phyloP scores from a whole-genome alignment of 2,888 invertebrate species.

The Apotomis capreana region DNA sequence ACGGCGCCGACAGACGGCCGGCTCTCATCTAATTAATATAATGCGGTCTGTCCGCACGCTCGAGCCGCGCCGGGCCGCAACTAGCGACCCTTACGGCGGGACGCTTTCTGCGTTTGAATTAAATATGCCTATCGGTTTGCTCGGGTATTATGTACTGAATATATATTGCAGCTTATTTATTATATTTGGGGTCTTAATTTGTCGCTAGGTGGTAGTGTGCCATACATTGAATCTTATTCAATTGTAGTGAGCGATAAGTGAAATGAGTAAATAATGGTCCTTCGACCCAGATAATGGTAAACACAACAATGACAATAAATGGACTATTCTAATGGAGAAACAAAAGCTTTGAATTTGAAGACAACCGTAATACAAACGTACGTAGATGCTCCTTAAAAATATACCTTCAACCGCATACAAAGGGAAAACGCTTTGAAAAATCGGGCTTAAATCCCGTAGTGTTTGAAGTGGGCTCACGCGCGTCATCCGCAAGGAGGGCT shows the following conservation, averaged over 20 bases:
- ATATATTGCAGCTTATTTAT: neutral
- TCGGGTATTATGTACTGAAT: slow-evolving; percentile 13
- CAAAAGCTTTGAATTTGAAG: neutral
- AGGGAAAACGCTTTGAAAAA: slow-evolving; percentile 6
- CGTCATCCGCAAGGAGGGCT: slow-evolving; percentile 24
- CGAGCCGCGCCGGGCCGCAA: neutral
- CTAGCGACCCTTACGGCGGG: slow-evolving; percentile 22
- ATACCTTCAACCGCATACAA: slow-evolving; percentile 9
- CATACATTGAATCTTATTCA: too few relatives aligned
- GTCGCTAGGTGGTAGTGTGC: too few relatives aligned
- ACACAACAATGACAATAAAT: too few relatives aligned
- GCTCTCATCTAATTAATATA: slow-evolving; percentile 32
- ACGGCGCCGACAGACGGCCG: neutral
- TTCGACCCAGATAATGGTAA: too few relatives aligned
- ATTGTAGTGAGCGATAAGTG: too few relatives aligned
- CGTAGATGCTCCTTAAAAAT: slow-evolving; percentile 6
- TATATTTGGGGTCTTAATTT: too few relatives aligned
- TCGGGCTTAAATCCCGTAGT: neutral
- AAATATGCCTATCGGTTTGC: slow-evolving; percentile 18
- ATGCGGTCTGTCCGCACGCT: slow-evolving; percentile 35
- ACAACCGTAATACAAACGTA: neutral
- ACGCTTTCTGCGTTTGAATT: slow-evolving; percentile 28
- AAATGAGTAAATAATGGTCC: too few relatives aligned
- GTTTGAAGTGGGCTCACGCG: slow-evolving; percentile 27
- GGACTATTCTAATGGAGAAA: neutral